A percentile compares a stretch with the other conserved stretches of the same genome.
Conservation (phyloP, 2,797 vertebrate species). For the Eulemur albifrons region DNA sequence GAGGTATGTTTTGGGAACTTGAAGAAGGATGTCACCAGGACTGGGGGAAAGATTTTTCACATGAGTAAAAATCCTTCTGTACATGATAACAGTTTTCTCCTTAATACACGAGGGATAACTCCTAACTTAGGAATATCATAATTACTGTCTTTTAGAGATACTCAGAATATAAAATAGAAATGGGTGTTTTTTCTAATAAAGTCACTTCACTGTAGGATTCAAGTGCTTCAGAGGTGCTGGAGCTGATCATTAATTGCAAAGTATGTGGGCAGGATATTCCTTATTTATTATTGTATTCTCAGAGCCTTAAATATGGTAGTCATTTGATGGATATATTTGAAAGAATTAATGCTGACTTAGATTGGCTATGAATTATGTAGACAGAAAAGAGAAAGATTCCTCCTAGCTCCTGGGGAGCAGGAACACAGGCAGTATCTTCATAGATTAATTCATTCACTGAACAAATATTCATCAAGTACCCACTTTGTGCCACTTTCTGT, state of each 20-base stretch:
- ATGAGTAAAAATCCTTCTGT: neutral
- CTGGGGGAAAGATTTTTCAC: neutral
- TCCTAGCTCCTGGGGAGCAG: neutral
- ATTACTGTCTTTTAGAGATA: neutral
- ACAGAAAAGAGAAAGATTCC: conserved; percentile 36
- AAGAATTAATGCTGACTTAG: conserved; percentile 55
- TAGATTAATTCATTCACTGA: conserved; percentile 19
- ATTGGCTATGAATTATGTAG: conserved; percentile 61
- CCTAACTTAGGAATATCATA: neutral
- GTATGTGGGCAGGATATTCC: neutral
- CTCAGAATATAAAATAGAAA: neutral
- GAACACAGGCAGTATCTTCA: neutral
- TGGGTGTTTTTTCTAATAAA: neutral
- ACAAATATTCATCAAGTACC: neutral
- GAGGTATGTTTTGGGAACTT: neutral
- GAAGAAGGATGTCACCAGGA: neutral
- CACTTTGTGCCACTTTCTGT: neutral
- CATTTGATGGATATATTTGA: conserved; percentile 62
- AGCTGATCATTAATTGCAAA: conserved; percentile 52
- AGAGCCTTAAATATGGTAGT: conserved; percentile 31
- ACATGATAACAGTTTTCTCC: neutral
- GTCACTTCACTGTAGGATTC: neutral
- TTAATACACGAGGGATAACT: neutral
- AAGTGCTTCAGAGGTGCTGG: neutral
- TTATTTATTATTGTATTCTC: conserved; percentile 64